Evolutionary conservation across 1,140 invertebrate genomes (phyloP), one percentile per base, ranked within the genome.

Genomic region (Diabrotica virgifera): DNA sequence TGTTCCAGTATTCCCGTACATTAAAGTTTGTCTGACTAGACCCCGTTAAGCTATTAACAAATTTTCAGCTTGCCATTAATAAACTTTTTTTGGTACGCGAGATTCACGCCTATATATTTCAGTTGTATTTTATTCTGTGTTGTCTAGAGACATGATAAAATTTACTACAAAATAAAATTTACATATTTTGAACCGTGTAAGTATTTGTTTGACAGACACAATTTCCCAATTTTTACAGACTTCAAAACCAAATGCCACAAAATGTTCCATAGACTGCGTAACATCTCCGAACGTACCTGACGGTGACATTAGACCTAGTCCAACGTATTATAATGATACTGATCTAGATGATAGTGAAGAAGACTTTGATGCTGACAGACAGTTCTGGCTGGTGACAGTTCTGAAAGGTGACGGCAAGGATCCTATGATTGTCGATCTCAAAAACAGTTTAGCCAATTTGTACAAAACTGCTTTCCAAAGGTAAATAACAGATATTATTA

Each of bases 331-430:
- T 61, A 40, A 46, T 56, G 24, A 65, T 54, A 65, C 46, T 40
- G 56, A 38, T 36, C 72, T 73, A 8, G 73, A 77, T 35, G 69
- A 75, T 40, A 52, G 63, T 52, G 55, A 64, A 35, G 72, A 80
- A 10, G 77, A 81, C 63, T 66, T 72, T 10, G 66, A 71, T 55
- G 76, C 81, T 8, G 85, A 87, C 72, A 77, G 84, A 54, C 82
- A 89, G 35, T 93, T 91, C 77, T 93, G 91, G 91, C 76, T 93
- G 38, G 74, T 93, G 2, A 93, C 91, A 5, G 88, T 92, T 36
- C 82, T 93, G 52, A 75, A 76, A 69, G 76, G 69, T 51, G 74
- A 77, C 58, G 77, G 77, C 0, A 75, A 75, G 67, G 74, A 77
- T 57, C 77, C 76, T 24, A 67, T 73, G 36, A 65, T 79, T 52